Base-by-base conservation (phyloP, 1,140 invertebrate genomes). In the Magallana angulata region DNA sequence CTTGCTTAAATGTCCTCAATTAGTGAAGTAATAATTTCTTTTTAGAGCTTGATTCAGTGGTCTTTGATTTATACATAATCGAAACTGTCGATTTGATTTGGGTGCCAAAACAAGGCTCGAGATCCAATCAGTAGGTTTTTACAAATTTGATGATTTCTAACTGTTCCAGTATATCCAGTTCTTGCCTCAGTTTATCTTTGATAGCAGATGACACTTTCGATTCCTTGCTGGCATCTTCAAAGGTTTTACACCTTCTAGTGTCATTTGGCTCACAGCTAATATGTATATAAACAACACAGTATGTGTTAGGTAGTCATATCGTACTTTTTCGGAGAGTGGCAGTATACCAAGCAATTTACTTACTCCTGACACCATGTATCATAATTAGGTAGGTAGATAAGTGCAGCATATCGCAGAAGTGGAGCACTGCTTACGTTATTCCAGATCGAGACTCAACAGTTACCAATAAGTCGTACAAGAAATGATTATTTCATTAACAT, bases 1-100 rank as follows among this genome's bases (percentile, higher is more conserved):
- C 36, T 48, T 48, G 36, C 36, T 48, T 48, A 48, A 4, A 48
- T 16, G 48, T 90, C 88, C 24, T 92, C 90, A 30, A 90, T 62
- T 30, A 58, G 57, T n/a, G 87, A 58, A 84, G 85, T 89, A 93
- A 12, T 91, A 87, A 14, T 90, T 89, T 71, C 89, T 57, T 87
- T 87, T 89, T 7, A 91, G 56, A 11, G 91, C 91, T 83, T 88
- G 59, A 71, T 91, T 91, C 24, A 90, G 56, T 0, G 91, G 87
- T 87, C 86, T 48, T 4, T 48, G 3, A 68, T 89, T 6, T 5
- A 91, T 88, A 58, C 88, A 91, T 4, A 90, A 36, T 8, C 87
- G 14, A 7, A 88, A 0, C 30, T 84, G 59, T 58, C 88, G 88
- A 12, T 30, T 81, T 24, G 82, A 18, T 24, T 91, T 91, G 11